Evolutionary conservation across 2,113 vertebrate genomes (phyloP).

Genomic region (Triplophysa siluroides): DNA sequence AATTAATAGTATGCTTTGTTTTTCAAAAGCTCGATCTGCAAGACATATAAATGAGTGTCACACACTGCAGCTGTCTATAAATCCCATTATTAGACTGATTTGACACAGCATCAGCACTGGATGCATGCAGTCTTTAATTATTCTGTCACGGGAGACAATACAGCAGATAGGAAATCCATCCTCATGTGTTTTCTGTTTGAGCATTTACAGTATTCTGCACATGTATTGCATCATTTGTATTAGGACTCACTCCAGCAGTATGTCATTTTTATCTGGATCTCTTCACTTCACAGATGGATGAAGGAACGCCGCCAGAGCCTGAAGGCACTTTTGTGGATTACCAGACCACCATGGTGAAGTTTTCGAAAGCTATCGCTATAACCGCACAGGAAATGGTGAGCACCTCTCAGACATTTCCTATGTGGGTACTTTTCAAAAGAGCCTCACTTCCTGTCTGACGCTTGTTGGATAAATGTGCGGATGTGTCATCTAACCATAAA

Average conservation of each 20-base stretch:
- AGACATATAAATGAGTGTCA: slow-evolving; percentile 29
- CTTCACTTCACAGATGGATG: slow-evolving; percentile 81
- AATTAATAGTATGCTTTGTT: not conserved
- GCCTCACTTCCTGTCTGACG: slow-evolving; percentile 20
- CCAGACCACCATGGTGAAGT: slow-evolving; percentile 98
- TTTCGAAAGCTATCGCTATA: slow-evolving; percentile 94
- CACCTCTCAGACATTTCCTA: not conserved
- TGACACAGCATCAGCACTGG: slow-evolving; percentile 33
- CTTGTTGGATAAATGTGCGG: not conserved
- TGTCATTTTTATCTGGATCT: not conserved
- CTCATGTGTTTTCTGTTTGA: slow-evolving; percentile 42
- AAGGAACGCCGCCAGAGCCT: slow-evolving; percentile 91
- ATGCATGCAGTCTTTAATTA: slow-evolving; percentile 46
- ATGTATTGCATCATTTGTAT: slow-evolving; percentile 33
- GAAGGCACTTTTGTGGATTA: slow-evolving; percentile 96
- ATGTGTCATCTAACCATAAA: not conserved
- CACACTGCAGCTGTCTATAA: slow-evolving; percentile 22
- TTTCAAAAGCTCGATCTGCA: slow-evolving; percentile 27
- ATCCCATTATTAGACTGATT: slow-evolving; percentile 45
- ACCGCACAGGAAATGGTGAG: slow-evolving; percentile 99
- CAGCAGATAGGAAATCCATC: slow-evolving; percentile 27
- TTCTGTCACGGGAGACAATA: slow-evolving; percentile 44
- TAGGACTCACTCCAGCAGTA: slow-evolving; percentile 17
- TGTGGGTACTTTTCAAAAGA: not conserved
- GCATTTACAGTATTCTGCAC: not conserved